Evolutionary conservation across 2,113 vertebrate genomes (phyloP).

Genomic region (Callopanchax toddi): DNA sequence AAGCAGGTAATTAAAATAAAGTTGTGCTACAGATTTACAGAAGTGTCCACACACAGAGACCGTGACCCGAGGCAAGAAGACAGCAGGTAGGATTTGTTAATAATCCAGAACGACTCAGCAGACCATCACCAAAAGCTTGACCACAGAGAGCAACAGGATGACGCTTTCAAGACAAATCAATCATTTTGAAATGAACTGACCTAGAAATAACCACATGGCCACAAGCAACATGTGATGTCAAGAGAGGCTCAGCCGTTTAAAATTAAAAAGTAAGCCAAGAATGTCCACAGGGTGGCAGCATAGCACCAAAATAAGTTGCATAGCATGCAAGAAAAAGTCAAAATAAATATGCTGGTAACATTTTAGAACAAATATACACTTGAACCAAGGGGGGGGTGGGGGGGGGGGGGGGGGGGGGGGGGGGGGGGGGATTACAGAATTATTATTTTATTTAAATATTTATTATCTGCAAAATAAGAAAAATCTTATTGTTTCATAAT

Average conservation of each 20-base stretch:
- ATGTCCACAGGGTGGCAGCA: constrained; percentile 60
- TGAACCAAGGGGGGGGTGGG: too few species aligned
- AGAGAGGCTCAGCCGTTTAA: not conserved
- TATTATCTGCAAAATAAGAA: too few species aligned
- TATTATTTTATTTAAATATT: too few species aligned
- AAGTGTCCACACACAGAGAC: constrained; percentile 13
- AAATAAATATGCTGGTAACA: too few species aligned
- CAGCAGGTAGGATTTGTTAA: constrained; percentile 19
- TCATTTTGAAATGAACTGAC: constrained; percentile 23
- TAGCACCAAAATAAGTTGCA: constrained; percentile 1
- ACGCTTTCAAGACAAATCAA: constrained; percentile 40
- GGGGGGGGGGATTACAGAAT: too few species aligned
- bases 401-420: too few species aligned
- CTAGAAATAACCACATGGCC: not conserved
- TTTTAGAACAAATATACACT: too few species aligned
- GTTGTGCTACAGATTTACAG: constrained; percentile 18
- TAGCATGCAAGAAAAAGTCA: not conserved
- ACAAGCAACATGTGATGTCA: not conserved
- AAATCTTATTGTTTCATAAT: too few species aligned
- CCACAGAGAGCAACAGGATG: constrained; percentile 25
- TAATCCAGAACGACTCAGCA: constrained; percentile 19
- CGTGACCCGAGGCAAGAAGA: too few species aligned
- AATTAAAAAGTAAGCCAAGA: not conserved
- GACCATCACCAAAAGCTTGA: constrained; percentile 17
- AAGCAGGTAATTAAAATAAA: constrained; percentile 24